These are phyloP conservation scores for Lycophotia porphyrea DNA, from an alignment of 2,888 invertebrate species.

Conservation along the genomic window DNA sequence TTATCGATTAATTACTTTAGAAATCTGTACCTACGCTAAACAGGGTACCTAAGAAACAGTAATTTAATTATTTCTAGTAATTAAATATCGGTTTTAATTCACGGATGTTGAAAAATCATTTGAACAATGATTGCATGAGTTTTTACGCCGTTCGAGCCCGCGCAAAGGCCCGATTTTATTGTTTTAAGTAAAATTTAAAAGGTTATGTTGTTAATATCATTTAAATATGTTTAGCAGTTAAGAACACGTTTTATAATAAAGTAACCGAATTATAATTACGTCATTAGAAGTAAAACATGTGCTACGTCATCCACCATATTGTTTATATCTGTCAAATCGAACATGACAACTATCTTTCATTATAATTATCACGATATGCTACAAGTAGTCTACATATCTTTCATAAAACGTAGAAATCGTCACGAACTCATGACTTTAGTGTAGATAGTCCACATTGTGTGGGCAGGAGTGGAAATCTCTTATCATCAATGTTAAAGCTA, in stretches of 20 bases:
- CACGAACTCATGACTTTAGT: slow-evolving; percentile 28
- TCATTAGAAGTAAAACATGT: not conserved
- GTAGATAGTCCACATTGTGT: slow-evolving; percentile 10
- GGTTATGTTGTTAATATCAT: slow-evolving; percentile 61
- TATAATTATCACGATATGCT: too few species aligned
- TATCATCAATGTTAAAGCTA: not conserved
- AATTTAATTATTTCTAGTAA: slow-evolving; percentile 62
- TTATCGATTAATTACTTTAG: slow-evolving; percentile 58
- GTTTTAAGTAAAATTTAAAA: slow-evolving; percentile 44
- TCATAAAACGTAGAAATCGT: slow-evolving; percentile 16
- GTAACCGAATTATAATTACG: not conserved
- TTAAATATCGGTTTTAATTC: slow-evolving; percentile 60
- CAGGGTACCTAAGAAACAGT: slow-evolving; percentile 66
- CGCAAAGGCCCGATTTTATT: slow-evolving; percentile 41
- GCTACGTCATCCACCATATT: slow-evolving; percentile 11
- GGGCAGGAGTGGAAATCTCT: slow-evolving; percentile 6
- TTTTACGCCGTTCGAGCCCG: slow-evolving; percentile 30
- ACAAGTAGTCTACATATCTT: not conserved
- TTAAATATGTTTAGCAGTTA: slow-evolving; percentile 49
- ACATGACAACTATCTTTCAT: not conserved
- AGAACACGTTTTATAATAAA: slow-evolving; percentile 54
- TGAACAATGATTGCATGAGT: slow-evolving; percentile 45
- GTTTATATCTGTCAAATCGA: not conserved
- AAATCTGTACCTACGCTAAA: slow-evolving; percentile 61
- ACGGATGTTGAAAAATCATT: slow-evolving; percentile 40